Percentiles rank a stretch among this genome's conserved stretches.
These are phyloP conservation scores for Lineus longissimus DNA, from an alignment of 1,140 invertebrate genomes.

Conservation along the genomic window DNA sequence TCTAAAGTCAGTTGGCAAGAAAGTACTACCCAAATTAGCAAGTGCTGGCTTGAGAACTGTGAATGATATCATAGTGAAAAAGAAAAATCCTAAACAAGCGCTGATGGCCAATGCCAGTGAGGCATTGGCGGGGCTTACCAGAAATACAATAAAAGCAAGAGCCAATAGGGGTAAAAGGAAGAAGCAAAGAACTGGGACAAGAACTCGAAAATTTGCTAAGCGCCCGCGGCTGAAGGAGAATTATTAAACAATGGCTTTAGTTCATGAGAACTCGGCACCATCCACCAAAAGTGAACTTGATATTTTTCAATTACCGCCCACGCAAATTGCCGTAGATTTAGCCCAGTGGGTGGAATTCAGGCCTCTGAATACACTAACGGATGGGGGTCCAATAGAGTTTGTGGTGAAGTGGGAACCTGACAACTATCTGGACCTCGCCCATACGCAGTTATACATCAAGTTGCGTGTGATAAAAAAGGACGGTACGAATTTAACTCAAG, in stretches of 20 bases:
- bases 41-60: not conserved
- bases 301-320: not conserved
- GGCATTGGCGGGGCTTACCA: no score
- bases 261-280: not conserved
- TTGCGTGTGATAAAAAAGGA: not conserved
- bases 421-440: not conserved
- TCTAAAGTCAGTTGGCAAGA: not conserved
- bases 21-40: not conserved
- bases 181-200: no score
- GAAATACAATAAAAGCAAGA: no score
- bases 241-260: not conserved
- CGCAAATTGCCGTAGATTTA: not conserved
- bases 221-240: no score
- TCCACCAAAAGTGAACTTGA: constrained; percentile 1
- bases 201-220: no score
- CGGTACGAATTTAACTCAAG: not conserved
- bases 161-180: no score
- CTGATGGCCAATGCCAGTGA: no score
- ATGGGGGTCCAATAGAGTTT: not conserved
- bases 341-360: not conserved
- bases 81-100: no score
- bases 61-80: not conserved
- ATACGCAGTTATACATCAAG: not conserved
- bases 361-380: not conserved
- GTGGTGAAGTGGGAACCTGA: not conserved